Evolutionary conservation across 2,113 vertebrate genomes (phyloP), one percentile per base, ranked within the genome.

Genomic region (Eleginops maclovinus): DNA sequence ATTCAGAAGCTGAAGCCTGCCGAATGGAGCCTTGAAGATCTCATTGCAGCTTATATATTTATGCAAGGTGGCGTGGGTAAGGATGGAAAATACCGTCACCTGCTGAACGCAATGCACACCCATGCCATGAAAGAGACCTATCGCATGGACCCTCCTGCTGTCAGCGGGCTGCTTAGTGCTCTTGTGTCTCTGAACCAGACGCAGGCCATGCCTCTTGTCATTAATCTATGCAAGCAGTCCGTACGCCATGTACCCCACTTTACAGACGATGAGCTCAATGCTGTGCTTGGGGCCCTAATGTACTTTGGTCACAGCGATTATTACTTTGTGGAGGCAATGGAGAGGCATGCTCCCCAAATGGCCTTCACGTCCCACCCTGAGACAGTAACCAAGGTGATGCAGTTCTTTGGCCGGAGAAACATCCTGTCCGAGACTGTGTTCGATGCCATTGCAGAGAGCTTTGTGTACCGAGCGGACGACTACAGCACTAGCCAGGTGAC

Each of bases 351-450:
- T 0, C 80, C 95, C 0, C 72, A 82, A 0, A 77, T 81, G 13
- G 84, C 90, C 40, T 93, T 91, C 78, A 88, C 91, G 0, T 86
- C 96, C 82, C 88, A 94, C 16, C 92, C 97, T 0, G 94, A 95
- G 53, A 93, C 94, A 0, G 24, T 97, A 49, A 93, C 95, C 86
- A 94, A 85, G 28, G 91, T 96, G 71, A 93, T 92, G 83, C 93
- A 95, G 58, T 99, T 97, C 81, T 97, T 97, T 31, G 83, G 93
- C 4, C 87, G 15, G 14, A 95, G 94, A 21, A 90, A 19, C 67
- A 94, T 98, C 49, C 91, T 96, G 59, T 99, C 97, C 0, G 86
- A 89, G 5, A 76, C 91, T 0, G 94, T 97, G 41, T 93, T 97
- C 4, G 82, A 98, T 5, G 92, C 94, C 0, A 93, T 95, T 0